Evolutionary conservation across 2,888 invertebrate genomes (phyloP), one percentile per base, ranked within the genome.

Genomic region (Nematopogon swammerdamellus): DNA sequence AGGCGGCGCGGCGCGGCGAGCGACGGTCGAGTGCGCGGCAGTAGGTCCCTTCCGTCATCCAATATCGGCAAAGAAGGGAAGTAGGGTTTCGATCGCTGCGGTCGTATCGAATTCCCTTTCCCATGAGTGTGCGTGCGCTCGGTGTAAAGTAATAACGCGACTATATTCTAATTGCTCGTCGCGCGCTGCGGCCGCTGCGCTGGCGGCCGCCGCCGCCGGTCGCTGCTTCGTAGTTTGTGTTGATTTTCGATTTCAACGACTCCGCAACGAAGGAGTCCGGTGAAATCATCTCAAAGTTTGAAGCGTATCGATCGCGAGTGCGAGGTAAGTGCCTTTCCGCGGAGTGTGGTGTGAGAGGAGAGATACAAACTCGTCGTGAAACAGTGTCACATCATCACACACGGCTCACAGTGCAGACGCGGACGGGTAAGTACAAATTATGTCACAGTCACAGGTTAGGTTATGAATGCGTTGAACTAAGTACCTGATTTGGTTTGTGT

Each of bases 61-160:
- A 71, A 79, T 77, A 77, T 79, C 71, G 72, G 71, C 70, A 75
- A 65, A 70, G 73, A 75, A 77, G 76, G 77, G 77, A 76, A 76
- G 77, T 77, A 76, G 76, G 79, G 79, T 77, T 77, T 79, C 77
- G 74, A 71, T 65, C 73, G 67, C 65, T 79, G 77, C 72, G 79
- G 79, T 79, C 77, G 75, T 76, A 73, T 79, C 79, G 68, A 61
- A 74, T 79, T 77, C 72, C 79, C 75, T 79, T 79, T 79, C 79
- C 77, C 79, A 77, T 77, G 79, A 76, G 75, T 77, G 75, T 77
- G 76, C 73, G 76, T 73, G 70, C 72, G 72, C 70, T 68, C 74
- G 76, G 75, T 75, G 75, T 58, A 50, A n/a, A n/a, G n/a, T n/a
- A n/a, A n/a, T n/a, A n/a, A n/a, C 54, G 53, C 50, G 48, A 44